Conservation (phyloP, 2,888 invertebrate genomes). For the Lymantria dispar region DNA sequence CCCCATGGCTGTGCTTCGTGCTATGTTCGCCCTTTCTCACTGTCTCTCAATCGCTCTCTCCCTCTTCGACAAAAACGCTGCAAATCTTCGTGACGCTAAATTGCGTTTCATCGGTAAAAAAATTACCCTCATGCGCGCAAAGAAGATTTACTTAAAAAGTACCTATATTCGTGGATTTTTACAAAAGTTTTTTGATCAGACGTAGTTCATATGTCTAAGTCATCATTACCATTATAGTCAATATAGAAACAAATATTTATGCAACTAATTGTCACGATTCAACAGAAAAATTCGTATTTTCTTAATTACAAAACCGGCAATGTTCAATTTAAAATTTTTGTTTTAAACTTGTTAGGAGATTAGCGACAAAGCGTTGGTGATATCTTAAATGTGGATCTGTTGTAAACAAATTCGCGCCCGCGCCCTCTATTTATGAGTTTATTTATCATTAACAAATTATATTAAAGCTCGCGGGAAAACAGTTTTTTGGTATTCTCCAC, state of each 20-base stretch:
- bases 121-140: no score
- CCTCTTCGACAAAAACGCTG: no score
- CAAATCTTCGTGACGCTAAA: no score
- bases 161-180: no score
- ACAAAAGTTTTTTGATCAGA: no score
- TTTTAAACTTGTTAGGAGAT: constrained; percentile 80
- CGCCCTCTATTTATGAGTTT: constrained; percentile 79
- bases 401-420: constrained; percentile 80
- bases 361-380: constrained; percentile 77
- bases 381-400: constrained; percentile 82
- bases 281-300: constrained; percentile 43
- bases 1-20: no score
- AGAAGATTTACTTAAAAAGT: no score
- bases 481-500: constrained; percentile 63
- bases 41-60: no score
- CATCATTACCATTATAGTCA: no score
- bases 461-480: constrained; percentile 71
- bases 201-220: no score
- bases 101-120: no score
- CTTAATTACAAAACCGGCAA: constrained; percentile 64
- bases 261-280: background rate
- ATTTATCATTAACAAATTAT: constrained; percentile 84
- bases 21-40: no score
- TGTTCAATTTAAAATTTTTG: constrained; percentile 75
- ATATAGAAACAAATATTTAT: background rate